Percentiles rank a stretch among this genome's conserved stretches.
Conservation (phyloP, 2,113 vertebrate genomes). For the Danio rerio region DNA sequence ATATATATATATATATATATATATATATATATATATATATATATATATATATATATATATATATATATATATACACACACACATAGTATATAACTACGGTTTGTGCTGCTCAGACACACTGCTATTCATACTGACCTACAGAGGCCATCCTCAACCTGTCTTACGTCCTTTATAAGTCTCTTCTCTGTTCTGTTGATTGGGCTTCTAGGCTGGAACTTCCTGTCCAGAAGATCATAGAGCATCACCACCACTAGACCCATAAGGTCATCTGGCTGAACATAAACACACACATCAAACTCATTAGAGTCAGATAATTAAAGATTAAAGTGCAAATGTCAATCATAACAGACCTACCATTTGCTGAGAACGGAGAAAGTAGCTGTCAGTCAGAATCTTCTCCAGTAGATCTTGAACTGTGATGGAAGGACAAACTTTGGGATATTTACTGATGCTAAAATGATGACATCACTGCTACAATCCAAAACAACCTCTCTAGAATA, state of each 20-base stretch:
- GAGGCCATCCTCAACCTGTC: conserved; percentile 80
- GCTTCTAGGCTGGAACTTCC: conserved; percentile 80
- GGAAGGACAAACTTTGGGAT: not conserved
- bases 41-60: no score
- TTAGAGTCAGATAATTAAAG: conserved; percentile 38
- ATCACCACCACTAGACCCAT: conserved; percentile 90
- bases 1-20: no score
- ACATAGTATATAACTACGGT: no score
- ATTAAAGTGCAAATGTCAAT: conserved; percentile 59
- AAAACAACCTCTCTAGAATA: no score
- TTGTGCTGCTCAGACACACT: no score
- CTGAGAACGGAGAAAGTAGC: conserved; percentile 79
- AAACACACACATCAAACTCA: not conserved
- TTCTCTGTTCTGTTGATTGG: conserved; percentile 68
- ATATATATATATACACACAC: no score
- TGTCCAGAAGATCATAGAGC: conserved; percentile 91
- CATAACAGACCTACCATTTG: conserved; percentile 82
- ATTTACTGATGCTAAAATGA: not conserved
- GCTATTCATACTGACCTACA: conserved; percentile 75
- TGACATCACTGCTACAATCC: not conserved
- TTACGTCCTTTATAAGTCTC: conserved; percentile 78
- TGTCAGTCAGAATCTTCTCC: conserved; percentile 86
- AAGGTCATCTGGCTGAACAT: conserved; percentile 80
- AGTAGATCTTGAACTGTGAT: conserved; percentile 88
- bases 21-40: no score